A percentile compares a stretch with the other conserved stretches of the same genome.
phyloP scores from a whole-genome alignment of 2,113 vertebrate species.

The Pseudonaja textilis region DNA sequence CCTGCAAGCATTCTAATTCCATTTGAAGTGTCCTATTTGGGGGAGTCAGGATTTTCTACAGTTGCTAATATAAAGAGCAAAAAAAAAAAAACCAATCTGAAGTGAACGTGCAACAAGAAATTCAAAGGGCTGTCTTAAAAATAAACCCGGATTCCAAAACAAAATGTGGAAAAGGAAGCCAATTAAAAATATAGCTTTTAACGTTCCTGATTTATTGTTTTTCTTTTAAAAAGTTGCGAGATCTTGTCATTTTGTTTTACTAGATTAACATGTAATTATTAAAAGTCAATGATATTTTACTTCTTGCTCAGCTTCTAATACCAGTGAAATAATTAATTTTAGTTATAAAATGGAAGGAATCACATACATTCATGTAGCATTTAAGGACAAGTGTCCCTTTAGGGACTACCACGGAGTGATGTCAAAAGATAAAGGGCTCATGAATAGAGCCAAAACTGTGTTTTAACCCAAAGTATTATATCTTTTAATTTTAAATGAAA shows the following conservation, averaged over 20 bases:
- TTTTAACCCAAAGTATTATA: neutral
- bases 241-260: neutral
- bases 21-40: neutral
- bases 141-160: neutral
- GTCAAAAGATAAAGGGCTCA: neutral
- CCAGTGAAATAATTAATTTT: neutral
- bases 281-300: neutral
- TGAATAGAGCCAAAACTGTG: neutral
- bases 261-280: neutral
- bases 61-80: neutral
- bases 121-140: neutral
- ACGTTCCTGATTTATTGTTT: neutral
- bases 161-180: neutral
- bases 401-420: neutral
- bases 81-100: neutral
- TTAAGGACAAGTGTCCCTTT: neutral
- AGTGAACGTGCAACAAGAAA: neutral
- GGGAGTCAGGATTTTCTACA: neutral
- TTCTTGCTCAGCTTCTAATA: neutral
- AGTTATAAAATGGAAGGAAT: neutral
- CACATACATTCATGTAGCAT: neutral
- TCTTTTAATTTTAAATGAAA: neutral
- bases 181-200: neutral
- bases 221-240: neutral
- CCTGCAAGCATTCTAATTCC: neutral